Conservation (phyloP, 2,113 vertebrate genomes). For the Channa argus region DNA sequence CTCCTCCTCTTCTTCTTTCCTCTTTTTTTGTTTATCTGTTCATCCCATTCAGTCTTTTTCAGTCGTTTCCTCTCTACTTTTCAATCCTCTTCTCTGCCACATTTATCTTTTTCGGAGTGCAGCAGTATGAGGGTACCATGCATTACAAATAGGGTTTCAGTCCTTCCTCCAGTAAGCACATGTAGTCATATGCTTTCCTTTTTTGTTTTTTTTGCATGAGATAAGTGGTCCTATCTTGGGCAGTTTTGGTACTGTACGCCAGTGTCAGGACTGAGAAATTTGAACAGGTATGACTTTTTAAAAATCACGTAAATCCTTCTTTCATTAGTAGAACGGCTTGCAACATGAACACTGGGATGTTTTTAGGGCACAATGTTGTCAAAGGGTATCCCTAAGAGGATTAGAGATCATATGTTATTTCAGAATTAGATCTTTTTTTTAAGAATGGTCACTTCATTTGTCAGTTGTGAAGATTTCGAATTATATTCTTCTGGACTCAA, state of each 20-base stretch:
- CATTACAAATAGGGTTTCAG: slow-evolving; percentile 43
- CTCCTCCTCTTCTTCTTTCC: background rate
- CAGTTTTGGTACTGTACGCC: background rate
- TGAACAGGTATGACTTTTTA: slow-evolving; percentile 9
- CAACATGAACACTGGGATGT: background rate
- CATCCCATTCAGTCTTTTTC: background rate
- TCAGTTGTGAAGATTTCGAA: background rate
- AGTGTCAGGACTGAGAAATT: slow-evolving; percentile 6
- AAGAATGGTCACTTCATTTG: background rate
- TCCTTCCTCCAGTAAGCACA: slow-evolving; percentile 35
- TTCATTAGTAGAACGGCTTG: slow-evolving; percentile 4
- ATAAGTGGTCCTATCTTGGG: slow-evolving; percentile 29
- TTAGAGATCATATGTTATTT: background rate
- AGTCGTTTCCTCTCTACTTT: slow-evolving; percentile 11
- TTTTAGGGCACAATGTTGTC: background rate
- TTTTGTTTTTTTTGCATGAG: slow-evolving; percentile 7
- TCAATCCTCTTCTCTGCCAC: background rate
- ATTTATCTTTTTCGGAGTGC: slow-evolving; percentile 14
- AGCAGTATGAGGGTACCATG: slow-evolving; percentile 43
- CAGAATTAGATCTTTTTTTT: too few relatives aligned
- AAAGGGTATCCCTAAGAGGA: background rate
- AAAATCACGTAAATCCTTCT: slow-evolving; percentile 3
- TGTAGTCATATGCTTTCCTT: slow-evolving; percentile 9
- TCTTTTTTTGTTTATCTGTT: background rate
- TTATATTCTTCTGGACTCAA: background rate